Percentiles rank a stretch among this genome's conserved stretches.
phyloP scores from a whole-genome alignment of 1,140 invertebrate species.

The Lepidurus couesii region DNA sequence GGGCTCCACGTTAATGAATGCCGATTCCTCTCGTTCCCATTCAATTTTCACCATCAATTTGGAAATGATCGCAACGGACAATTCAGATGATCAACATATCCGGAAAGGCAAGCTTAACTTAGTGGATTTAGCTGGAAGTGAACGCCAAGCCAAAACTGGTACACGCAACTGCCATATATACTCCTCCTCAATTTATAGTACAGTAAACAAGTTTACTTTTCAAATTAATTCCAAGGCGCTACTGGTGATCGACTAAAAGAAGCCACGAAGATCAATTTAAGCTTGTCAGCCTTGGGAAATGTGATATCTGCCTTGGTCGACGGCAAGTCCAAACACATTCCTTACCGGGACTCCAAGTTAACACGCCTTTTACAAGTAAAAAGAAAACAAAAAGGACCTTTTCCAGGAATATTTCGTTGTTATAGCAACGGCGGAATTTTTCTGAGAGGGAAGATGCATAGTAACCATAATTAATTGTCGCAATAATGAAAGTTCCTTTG shows the following conservation, averaged over 20 bases:
- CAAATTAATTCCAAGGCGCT: conserved; percentile 52
- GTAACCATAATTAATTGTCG: too few species aligned
- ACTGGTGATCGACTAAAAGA: conserved; percentile 82
- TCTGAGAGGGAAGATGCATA: too few species aligned
- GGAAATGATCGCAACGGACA: conserved; percentile 63
- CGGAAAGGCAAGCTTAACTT: conserved; percentile 78
- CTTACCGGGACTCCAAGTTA: conserved; percentile 89
- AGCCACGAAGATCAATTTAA: conserved; percentile 93
- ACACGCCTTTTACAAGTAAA: conserved; percentile 74
- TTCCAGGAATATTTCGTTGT: too few species aligned
- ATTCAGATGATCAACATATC: conserved; percentile 51
- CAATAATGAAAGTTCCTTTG: too few species aligned
- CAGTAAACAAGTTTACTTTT: neutral
- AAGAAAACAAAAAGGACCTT: neutral
- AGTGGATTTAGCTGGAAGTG: conserved; percentile 84
- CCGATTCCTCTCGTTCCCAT: conserved; percentile 76
- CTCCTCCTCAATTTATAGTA: neutral
- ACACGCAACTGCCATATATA: conserved; percentile 8
- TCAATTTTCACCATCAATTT: conserved; percentile 87
- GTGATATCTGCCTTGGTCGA: conserved; percentile 89
- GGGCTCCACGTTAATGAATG: conserved; percentile 78
- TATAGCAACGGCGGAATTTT: too few species aligned
- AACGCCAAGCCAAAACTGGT: conserved; percentile 75
- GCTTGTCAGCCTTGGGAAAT: conserved; percentile 85
- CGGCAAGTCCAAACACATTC: conserved; percentile 83